These are phyloP conservation scores for Calycopis cecrops DNA, from an alignment of 1,140 invertebrate genomes.

Conservation along the genomic window DNA sequence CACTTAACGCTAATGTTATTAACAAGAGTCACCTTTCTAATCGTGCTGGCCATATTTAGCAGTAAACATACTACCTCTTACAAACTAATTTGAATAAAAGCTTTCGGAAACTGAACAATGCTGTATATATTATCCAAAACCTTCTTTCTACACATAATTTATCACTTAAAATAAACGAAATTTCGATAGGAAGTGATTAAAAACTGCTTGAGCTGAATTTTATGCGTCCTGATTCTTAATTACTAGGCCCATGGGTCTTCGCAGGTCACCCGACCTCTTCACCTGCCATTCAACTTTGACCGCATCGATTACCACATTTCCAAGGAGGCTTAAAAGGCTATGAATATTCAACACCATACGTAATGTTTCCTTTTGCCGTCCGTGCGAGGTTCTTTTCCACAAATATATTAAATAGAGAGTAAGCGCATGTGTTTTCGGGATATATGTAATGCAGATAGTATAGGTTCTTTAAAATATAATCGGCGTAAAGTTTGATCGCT, in stretches of 20 bases:
- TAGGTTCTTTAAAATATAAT: too few relatives aligned
- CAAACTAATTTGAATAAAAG: too few relatives aligned
- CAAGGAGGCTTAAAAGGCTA: constrained; percentile 6
- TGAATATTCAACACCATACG: constrained; percentile 8
- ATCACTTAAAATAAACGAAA: neutral
- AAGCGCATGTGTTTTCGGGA: too few relatives aligned
- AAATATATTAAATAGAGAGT: neutral
- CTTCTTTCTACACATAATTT: neutral
- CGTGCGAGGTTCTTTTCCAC: neutral
- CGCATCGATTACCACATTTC: constrained; percentile 10
- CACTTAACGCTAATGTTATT: too few relatives aligned
- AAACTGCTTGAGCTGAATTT: neutral
- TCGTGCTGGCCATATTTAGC: too few relatives aligned
- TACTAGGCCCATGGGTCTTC: neutral
- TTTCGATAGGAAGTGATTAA: neutral
- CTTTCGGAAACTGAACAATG: too few relatives aligned
- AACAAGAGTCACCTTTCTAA: too few relatives aligned
- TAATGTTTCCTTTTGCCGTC: constrained; percentile 5
- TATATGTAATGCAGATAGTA: too few relatives aligned
- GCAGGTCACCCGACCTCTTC: constrained; percentile 5
- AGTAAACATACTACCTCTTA: too few relatives aligned
- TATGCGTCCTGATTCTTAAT: too few relatives aligned
- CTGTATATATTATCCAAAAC: too few relatives aligned
- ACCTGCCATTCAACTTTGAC: constrained; percentile 7
- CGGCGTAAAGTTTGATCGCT: too few relatives aligned